Base-by-base conservation (phyloP, 2,888 invertebrate genomes). In the Amblyjoppa fuscipennis region DNA sequence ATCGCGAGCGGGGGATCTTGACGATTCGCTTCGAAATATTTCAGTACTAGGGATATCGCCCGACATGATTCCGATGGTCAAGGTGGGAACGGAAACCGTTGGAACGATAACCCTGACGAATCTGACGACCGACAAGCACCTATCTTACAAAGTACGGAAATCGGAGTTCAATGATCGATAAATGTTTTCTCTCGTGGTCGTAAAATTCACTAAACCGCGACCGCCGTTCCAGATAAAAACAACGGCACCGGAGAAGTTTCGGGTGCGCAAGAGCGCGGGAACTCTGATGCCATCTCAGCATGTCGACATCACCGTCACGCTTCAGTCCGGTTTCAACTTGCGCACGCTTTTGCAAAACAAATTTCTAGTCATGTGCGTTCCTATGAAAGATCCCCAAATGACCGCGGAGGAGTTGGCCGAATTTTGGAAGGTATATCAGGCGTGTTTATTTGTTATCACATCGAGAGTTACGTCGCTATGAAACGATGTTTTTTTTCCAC, bases 231-330 rank as follows among this genome's bases (percentile, higher is more conserved):
- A 99, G 97, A 97, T 99, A 87, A 98, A 99, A 94, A 99, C 99
- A 16, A 99, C 99, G 3, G 97, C 98, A 0, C 99, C 99, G 0
- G 98, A 99, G 91, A 99, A 98, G 94, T 99, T 98, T 94, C 95
- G 98, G 45, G 99, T 99, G 1, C 96, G 98, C 76, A 99, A 99
- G 0, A 98, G 98, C 90, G 96, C 97, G 6, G 99, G 99, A 0
- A 95, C 96, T 6, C 93, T 99, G 75, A 94, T 95, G 1, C 96
- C 97, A 0, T 96, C 96, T 9, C 96, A 95, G 3, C 95, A 95
- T 0, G 95, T 96, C 56, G 95, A 95, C 0, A 96, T 99, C 0
- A 95, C 95, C 56, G 97, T 99, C 1, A 96, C 96, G 4, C 95
- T 98, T 0, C 97, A 97, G 90, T 95, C 96, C 16, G 97, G 97